phyloP scores from a whole-genome alignment of 2,113 vertebrate genomes.

The Rissa tridactyla region DNA sequence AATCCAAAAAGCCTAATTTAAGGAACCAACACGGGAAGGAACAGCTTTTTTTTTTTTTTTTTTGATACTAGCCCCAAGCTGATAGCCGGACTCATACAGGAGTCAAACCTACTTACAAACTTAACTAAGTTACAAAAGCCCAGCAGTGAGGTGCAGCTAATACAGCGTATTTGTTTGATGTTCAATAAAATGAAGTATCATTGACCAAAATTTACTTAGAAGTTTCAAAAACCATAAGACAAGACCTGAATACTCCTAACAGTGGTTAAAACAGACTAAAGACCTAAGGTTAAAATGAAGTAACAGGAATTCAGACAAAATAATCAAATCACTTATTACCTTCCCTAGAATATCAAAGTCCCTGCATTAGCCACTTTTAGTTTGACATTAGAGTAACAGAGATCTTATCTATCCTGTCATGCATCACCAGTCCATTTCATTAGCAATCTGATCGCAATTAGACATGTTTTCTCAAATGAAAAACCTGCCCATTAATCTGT shows the following conservation, averaged over 20 bases:
- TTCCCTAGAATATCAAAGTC: background rate
- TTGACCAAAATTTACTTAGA: background rate
- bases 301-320: background rate
- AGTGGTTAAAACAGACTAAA: background rate
- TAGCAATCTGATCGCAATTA: background rate
- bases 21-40: conserved; percentile 42
- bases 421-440: background rate
- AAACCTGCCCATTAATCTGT: background rate
- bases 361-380: background rate
- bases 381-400: background rate
- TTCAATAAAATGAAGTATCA: background rate
- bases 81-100: background rate
- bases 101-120: background rate
- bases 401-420: background rate
- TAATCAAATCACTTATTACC: background rate
- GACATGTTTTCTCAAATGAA: background rate
- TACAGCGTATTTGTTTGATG: background rate
- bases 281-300: background rate
- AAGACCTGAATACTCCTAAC: background rate
- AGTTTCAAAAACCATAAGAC: background rate
- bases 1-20: conserved; percentile 73
- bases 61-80: background rate
- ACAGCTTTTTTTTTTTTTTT: background rate
- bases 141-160: background rate
- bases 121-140: background rate